Percentiles rank a stretch among this genome's conserved stretches.
These are phyloP conservation scores for Myotis daubentonii DNA, from an alignment of 2,797 vertebrate genomes.

Conservation along the genomic window DNA sequence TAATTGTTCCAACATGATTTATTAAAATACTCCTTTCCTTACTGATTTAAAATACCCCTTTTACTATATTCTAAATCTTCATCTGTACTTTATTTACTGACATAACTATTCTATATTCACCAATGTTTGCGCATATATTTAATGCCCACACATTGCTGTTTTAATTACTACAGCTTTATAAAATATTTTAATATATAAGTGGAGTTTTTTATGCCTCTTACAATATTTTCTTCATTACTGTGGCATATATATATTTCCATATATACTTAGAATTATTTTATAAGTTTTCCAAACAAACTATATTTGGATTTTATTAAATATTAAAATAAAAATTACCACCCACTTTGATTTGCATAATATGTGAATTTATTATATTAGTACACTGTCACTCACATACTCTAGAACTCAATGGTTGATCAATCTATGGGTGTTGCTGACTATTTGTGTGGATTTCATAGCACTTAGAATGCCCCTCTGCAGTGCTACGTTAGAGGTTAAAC, in stretches of 20 bases:
- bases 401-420: not conserved
- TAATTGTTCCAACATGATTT: not conserved
- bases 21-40: not conserved
- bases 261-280: slow-evolving; percentile 21
- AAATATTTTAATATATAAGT: not conserved
- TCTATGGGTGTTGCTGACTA: not conserved
- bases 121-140: not conserved
- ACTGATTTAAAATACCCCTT: not conserved
- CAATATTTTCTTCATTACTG: not conserved
- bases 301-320: slow-evolving; percentile 17
- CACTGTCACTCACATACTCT: not conserved
- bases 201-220: not conserved
- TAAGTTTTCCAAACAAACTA: slow-evolving; percentile 13
- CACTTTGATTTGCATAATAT: not conserved
- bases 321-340: not conserved
- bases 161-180: slow-evolving; percentile 19
- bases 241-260: not conserved
- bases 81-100: not conserved
- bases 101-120: slow-evolving; percentile 22
- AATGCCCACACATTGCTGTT: not conserved
- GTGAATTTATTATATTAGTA: not conserved
- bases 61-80: not conserved
- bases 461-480: not conserved
- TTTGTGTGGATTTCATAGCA: not conserved
- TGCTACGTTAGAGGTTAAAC: not conserved